A percentile compares a stretch with the other conserved stretches of the same genome.
Evolutionary conservation across 2,888 invertebrate genomes (phyloP).

Genomic region (Mantis religiosa): DNA sequence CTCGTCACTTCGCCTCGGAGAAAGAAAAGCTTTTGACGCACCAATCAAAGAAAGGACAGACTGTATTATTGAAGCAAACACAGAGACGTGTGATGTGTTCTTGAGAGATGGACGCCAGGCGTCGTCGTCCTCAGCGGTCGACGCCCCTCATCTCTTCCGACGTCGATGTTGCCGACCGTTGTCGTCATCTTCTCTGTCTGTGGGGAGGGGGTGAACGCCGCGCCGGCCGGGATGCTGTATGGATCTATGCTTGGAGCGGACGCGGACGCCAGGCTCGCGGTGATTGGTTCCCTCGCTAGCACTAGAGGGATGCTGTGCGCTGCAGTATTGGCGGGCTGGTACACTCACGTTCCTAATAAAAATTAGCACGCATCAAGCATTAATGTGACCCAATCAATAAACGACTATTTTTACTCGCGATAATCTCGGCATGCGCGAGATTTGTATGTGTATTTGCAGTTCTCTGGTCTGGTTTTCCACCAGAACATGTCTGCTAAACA

Average conservation of each 20-base stretch:
- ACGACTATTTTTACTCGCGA: not conserved
- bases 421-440: not conserved
- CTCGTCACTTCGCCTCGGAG: not conserved
- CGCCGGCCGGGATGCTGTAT: constrained; percentile 27
- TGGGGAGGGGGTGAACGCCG: constrained; percentile 9
- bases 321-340: not conserved
- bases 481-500: no score
- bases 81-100: not conserved
- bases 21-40: not conserved
- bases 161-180: not conserved
- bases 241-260: constrained; percentile 15
- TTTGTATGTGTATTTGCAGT: not conserved
- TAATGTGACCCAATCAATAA: not conserved
- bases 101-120: not conserved
- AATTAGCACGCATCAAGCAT: not conserved
- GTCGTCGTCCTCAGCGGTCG: constrained; percentile 4
- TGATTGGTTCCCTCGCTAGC: constrained; percentile 17
- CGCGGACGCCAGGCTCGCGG: not conserved
- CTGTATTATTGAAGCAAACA: not conserved
- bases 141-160: constrained; percentile 11
- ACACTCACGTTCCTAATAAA: not conserved
- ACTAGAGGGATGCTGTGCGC: not conserved
- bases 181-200: not conserved
- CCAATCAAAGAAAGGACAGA: not conserved
- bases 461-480: no score